These are phyloP conservation scores for Acipenser ruthenus DNA, from an alignment of 2,797 vertebrate species.

Conservation along the genomic window DNA sequence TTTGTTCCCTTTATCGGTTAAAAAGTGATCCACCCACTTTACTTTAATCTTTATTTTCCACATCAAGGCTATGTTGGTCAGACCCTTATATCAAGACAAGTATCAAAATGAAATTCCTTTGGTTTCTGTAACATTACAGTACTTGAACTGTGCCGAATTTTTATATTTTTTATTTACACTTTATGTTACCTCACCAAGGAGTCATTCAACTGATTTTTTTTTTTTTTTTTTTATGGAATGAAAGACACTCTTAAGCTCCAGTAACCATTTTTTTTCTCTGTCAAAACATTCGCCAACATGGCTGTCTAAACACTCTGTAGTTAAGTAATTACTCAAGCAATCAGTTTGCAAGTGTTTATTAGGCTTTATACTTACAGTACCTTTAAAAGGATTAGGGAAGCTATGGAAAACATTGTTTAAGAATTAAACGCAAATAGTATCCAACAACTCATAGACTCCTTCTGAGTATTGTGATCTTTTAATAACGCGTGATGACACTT, in stretches of 20 bases:
- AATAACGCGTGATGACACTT: conserved; percentile 55
- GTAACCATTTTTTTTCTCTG: not conserved
- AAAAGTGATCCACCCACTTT: conserved; percentile 16
- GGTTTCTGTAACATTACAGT: not conserved
- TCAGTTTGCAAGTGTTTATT: not conserved
- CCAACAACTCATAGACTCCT: conserved; percentile 23
- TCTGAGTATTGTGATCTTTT: conserved; percentile 34
- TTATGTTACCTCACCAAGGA: conserved; percentile 2
- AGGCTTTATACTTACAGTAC: not conserved
- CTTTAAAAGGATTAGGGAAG: conserved; percentile 5
- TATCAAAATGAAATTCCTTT: conserved; percentile 4
- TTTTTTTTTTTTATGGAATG: conserved; percentile 1
- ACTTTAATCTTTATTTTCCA: conserved; percentile 19
- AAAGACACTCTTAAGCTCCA: not conserved
- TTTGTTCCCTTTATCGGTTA: conserved; percentile 11
- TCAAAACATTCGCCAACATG: conserved; percentile 5
- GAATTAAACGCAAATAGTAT: conserved; percentile 18
- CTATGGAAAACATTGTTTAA: conserved; percentile 14
- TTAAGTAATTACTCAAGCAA: conserved; percentile 7
- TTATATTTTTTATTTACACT: conserved; percentile 10
- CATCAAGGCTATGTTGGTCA: conserved; percentile 15
- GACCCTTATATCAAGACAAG: conserved; percentile 4
- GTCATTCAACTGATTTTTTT: not conserved
- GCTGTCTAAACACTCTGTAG: conserved; percentile 2
- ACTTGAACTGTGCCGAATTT: not conserved